These are phyloP conservation scores for Calliphora vicina DNA, from an alignment of 1,140 invertebrate species.

Conservation along the genomic window DNA sequence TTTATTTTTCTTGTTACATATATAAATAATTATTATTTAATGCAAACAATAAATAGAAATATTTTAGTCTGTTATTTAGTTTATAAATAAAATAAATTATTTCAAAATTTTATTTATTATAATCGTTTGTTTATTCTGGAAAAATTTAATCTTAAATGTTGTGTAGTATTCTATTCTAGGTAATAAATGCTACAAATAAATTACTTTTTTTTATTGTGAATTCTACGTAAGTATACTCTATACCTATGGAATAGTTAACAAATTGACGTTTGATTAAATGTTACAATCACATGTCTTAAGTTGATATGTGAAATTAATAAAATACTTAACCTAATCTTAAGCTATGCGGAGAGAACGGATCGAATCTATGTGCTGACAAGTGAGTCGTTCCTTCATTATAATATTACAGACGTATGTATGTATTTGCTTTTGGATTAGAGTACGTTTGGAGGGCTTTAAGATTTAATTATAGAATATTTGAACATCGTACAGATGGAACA, in stretches of 20 bases:
- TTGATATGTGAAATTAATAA: not conserved
- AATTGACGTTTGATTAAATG: not conserved
- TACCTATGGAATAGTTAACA: slow-evolving; percentile 23
- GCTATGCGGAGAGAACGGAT: not conserved
- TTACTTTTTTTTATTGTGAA: not conserved
- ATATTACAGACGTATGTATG: not conserved
- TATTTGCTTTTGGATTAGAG: not conserved
- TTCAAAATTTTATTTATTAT: not conserved
- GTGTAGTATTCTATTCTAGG: not conserved
- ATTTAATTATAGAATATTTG: slow-evolving; percentile 51
- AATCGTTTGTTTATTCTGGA: not conserved
- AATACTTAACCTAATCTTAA: not conserved
- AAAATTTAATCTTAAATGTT: not conserved
- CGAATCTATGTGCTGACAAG: not conserved
- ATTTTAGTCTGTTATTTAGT: not conserved
- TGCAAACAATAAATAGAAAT: not conserved
- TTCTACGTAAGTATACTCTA: not conserved
- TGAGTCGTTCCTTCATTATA: not conserved
- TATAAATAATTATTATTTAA: too few species aligned
- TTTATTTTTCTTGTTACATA: too few species aligned
- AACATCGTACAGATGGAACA: slow-evolving; percentile 50
- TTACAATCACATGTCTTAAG: not conserved
- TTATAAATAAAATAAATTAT: too few species aligned
- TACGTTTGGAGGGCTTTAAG: not conserved
- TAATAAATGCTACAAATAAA: slow-evolving; percentile 22